Conservation (phyloP, 2,888 invertebrate genomes). For the Rhingia campestris region DNA sequence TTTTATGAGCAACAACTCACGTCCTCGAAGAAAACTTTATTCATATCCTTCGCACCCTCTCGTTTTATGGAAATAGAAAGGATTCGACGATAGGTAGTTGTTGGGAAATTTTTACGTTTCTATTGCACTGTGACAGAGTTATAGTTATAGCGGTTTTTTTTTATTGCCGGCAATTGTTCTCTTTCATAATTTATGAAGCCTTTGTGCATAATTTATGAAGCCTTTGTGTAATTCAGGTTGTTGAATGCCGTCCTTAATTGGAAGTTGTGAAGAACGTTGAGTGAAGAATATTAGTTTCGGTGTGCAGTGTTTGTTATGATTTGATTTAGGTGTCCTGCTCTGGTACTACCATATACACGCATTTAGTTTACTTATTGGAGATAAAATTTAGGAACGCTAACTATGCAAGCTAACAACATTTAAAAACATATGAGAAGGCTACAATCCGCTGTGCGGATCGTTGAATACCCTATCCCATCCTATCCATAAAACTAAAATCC, state of each 20-base stretch:
- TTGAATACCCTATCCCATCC: too few species aligned
- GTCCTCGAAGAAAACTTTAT: background rate
- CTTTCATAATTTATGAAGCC: too few species aligned
- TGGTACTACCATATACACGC: too few species aligned
- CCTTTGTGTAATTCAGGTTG: constrained; percentile 50
- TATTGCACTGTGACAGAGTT: constrained; percentile 41
- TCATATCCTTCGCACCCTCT: background rate
- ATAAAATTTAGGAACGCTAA: too few species aligned
- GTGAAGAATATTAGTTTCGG: constrained; percentile 47
- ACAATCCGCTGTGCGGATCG: too few species aligned
- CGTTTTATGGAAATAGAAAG: constrained; percentile 7
- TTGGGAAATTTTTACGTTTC: constrained; percentile 30
- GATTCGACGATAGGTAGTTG: constrained; percentile 51
- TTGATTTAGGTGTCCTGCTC: background rate
- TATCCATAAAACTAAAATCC: too few species aligned
- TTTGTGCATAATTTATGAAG: constrained; percentile 36
- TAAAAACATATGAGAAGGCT: too few species aligned
- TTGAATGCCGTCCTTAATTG: constrained; percentile 54
- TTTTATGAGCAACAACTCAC: background rate
- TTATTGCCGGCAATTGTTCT: constrained; percentile 8
- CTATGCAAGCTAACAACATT: too few species aligned
- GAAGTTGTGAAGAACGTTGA: constrained; percentile 49
- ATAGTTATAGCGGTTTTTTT: constrained; percentile 34
- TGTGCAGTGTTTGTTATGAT: background rate
- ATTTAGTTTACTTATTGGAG: background rate